These are phyloP conservation scores for Lacerta agilis DNA, from an alignment of 2,797 vertebrate genomes.

Conservation along the genomic window DNA sequence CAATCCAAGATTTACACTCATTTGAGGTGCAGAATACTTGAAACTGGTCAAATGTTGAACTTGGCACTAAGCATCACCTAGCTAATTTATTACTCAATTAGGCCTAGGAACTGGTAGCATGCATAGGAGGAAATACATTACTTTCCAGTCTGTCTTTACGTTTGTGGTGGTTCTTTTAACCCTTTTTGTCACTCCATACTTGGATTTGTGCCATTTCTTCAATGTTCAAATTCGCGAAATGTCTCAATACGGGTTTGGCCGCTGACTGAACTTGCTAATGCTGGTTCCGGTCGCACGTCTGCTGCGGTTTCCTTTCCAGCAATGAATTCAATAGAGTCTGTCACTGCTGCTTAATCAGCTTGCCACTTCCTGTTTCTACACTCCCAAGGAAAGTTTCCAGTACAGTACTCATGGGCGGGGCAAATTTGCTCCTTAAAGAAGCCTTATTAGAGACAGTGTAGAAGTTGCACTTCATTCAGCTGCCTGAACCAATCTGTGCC, in stretches of 20 bases:
- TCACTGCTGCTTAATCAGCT: slow-evolving; percentile 4
- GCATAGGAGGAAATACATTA: not conserved
- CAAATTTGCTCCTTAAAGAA: not conserved
- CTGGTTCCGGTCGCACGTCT: not conserved
- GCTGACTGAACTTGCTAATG: not conserved
- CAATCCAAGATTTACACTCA: not conserved
- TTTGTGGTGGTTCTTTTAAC: not conserved
- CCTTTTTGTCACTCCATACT: not conserved
- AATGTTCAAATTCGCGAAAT: not conserved
- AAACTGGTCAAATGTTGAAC: not conserved
- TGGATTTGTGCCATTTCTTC: not conserved
- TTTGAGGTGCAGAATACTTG: not conserved
- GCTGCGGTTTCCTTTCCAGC: not conserved
- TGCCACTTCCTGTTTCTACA: slow-evolving; percentile 2
- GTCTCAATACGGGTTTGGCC: not conserved
- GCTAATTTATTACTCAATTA: not conserved
- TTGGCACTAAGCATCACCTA: not conserved
- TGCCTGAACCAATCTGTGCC: not conserved
- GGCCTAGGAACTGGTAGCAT: not conserved
- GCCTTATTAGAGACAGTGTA: not conserved
- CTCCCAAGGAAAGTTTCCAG: not conserved
- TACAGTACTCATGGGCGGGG: not conserved
- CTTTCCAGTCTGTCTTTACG: not conserved
- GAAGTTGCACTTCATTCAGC: not conserved
- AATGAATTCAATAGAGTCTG: not conserved